phyloP scores from a whole-genome alignment of 2,888 invertebrate genomes.

The Lasioglossum marginatum region DNA sequence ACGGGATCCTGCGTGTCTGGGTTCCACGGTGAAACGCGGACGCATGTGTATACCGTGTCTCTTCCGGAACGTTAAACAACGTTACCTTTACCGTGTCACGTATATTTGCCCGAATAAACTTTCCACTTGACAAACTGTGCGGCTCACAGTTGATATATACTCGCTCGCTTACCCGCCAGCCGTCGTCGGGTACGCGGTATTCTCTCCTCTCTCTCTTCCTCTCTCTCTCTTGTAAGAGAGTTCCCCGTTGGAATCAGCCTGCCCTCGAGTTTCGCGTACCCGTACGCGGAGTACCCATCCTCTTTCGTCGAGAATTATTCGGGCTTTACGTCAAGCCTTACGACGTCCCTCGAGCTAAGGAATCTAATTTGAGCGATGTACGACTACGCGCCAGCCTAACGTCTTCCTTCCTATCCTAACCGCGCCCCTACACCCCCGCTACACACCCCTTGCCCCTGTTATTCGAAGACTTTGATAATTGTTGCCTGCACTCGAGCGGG shows the following conservation, averaged over 20 bases:
- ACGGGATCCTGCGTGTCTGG: conserved; percentile 8
- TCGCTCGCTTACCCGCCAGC: conserved; percentile 47
- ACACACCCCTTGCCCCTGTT: neutral
- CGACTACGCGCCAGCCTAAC: conserved; percentile 49
- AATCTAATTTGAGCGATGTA: conserved; percentile 81
- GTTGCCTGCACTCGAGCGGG: neutral
- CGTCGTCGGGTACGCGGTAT: conserved; percentile 47
- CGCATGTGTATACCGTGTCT: conserved; percentile 24
- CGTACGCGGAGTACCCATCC: conserved; percentile 62
- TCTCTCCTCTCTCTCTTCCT: neutral
- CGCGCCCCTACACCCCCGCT: neutral
- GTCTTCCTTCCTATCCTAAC: conserved; percentile 13
- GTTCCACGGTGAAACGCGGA: conserved; percentile 2
- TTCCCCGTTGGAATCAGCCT: conserved; percentile 41
- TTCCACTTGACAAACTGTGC: conserved; percentile 63
- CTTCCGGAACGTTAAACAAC: conserved; percentile 52
- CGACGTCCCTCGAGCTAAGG: conserved; percentile 72
- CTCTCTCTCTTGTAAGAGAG: neutral
- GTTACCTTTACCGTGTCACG: conserved; percentile 58
- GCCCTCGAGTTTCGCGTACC: conserved; percentile 26
- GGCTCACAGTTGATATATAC: conserved; percentile 61
- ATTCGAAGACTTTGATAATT: conserved; percentile 2
- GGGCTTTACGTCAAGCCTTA: conserved; percentile 79
- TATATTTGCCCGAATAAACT: conserved; percentile 63
- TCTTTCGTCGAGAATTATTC: conserved; percentile 78